Conservation (phyloP, 2,888 invertebrate species). For the Julus scandinavius region DNA sequence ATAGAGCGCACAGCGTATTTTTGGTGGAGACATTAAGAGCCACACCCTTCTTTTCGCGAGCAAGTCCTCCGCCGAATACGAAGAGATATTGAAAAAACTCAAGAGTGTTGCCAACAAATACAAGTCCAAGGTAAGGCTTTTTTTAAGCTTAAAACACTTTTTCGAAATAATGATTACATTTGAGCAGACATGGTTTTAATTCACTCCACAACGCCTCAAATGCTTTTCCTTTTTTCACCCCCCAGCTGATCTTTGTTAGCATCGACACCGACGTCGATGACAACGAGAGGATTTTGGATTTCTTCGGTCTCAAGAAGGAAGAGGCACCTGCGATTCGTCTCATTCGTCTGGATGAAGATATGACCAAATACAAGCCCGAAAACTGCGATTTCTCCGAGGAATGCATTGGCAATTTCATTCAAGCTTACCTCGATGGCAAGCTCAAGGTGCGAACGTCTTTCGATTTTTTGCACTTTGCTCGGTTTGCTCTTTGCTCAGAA, state of each 20-base stretch:
- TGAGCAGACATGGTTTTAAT: neutral
- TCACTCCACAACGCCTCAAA: neutral
- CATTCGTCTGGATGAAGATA: slow-evolving; percentile 95
- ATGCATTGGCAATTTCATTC: slow-evolving; percentile 81
- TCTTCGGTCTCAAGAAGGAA: slow-evolving; percentile 98
- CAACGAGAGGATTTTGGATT: slow-evolving; percentile 96
- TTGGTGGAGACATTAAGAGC: slow-evolving; percentile 96
- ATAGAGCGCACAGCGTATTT: slow-evolving; percentile 94
- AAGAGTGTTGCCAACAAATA: slow-evolving; percentile 87
- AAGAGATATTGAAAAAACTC: slow-evolving; percentile 81
- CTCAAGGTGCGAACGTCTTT: slow-evolving; percentile 73
- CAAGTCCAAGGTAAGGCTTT: slow-evolving; percentile 78
- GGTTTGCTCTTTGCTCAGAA: neutral
- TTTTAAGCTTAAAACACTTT: neutral
- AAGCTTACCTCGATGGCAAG: slow-evolving; percentile 89
- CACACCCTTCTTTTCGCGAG: slow-evolving; percentile 96
- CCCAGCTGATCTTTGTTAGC: slow-evolving; percentile 88
- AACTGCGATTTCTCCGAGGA: slow-evolving; percentile 76
- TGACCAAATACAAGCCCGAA: slow-evolving; percentile 96
- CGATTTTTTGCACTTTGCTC: neutral
- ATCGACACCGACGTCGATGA: slow-evolving; percentile 96
- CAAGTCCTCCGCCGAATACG: slow-evolving; percentile 83
- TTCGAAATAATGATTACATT: neutral
- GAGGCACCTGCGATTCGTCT: slow-evolving; percentile 90
- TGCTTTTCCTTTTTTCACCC: slow-evolving; percentile 7